Evolutionary conservation across 2,797 vertebrate species (phyloP), one percentile per base, ranked within the genome.

Genomic region (Lacerta viridis): DNA sequence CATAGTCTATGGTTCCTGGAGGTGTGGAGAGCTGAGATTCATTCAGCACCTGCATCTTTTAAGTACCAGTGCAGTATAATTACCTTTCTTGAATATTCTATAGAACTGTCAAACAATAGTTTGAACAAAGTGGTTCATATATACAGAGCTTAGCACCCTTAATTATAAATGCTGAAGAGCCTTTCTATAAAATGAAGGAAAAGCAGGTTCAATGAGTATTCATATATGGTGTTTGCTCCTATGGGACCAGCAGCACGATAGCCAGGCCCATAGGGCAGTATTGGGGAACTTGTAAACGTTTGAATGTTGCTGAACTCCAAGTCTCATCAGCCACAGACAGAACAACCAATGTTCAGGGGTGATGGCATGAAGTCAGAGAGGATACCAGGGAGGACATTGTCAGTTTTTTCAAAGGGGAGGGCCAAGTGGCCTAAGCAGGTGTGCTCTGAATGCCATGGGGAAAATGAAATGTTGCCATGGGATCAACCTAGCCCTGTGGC

Each of bases 31-130:
- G 88, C 93, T 94, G 91, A 96, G 93, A 96, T 94, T 96, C 92
- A 93, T 95, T 94, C 94, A 95, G 93, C 95, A 96, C 96, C 96
- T 96, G 96, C 93, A 86, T 96, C 95, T 96, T 96, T 95, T 18
- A 97, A 94, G 95, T 96, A 92, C 92, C 71, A 92, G 92, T 11
- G 88, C 92, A 92, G 94, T 96, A 92, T 97, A 97, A 97, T 97
- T 97, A 95, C 93, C 94, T 97, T 97, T 96, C 95, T 95, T 96
- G 96, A 97, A 95, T 95, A 96, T 96, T 97, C 96, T 97, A 96
- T 96, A 97, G 96, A 97, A 97, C 96, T 97, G 96, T 96, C 96
- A 97, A 96, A 96, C 94, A 96, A 96, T 95, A 96, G 97, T 97
- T 96, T 95, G 95, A 97, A 95, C 96, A 96, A 96, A 94, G 93